Percentiles rank a stretch among this genome's conserved stretches.
phyloP scores from a whole-genome alignment of 2,113 vertebrate genomes.

The Forbesichthys agassizii region DNA sequence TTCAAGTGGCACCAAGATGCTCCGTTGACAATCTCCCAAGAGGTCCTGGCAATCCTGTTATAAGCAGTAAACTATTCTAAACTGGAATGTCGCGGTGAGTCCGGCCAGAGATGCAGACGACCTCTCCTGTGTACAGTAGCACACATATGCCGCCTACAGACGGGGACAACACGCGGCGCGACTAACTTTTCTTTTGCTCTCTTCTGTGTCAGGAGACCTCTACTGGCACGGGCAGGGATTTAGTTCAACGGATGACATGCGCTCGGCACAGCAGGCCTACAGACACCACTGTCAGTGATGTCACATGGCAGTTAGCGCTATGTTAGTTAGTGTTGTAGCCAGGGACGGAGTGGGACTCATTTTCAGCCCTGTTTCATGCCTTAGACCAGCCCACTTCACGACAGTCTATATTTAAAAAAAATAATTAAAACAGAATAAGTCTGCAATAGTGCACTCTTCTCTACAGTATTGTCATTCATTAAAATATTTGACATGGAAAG shows the following conservation, averaged over 20 bases:
- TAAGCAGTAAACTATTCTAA: conserved; percentile 19
- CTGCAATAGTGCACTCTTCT: too few relatives aligned
- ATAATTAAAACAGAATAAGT: too few relatives aligned
- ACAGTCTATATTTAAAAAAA: too few relatives aligned
- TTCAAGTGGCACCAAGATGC: conserved; percentile 35
- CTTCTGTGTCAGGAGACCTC: conserved; percentile 56
- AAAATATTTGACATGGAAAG: too few relatives aligned
- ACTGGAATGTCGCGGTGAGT: neutral
- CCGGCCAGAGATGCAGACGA: conserved; percentile 9
- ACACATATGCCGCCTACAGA: neutral
- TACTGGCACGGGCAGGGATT: conserved; percentile 42
- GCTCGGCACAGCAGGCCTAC: neutral
- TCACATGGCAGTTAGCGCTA: too few relatives aligned
- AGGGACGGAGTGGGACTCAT: too few relatives aligned
- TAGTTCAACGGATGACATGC: neutral
- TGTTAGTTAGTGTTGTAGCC: too few relatives aligned
- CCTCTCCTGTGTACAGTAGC: conserved; percentile 21
- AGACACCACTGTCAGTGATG: neutral
- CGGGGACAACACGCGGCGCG: conserved; percentile 44
- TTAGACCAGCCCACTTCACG: too few relatives aligned
- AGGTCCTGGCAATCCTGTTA: conserved; percentile 16
- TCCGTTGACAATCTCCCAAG: conserved; percentile 19
- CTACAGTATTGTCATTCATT: too few relatives aligned
- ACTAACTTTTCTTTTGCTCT: conserved; percentile 43
- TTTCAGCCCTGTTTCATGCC: too few relatives aligned